Base-by-base conservation (phyloP, 2,797 vertebrate genomes). In the Propithecus perrieri region DNA sequence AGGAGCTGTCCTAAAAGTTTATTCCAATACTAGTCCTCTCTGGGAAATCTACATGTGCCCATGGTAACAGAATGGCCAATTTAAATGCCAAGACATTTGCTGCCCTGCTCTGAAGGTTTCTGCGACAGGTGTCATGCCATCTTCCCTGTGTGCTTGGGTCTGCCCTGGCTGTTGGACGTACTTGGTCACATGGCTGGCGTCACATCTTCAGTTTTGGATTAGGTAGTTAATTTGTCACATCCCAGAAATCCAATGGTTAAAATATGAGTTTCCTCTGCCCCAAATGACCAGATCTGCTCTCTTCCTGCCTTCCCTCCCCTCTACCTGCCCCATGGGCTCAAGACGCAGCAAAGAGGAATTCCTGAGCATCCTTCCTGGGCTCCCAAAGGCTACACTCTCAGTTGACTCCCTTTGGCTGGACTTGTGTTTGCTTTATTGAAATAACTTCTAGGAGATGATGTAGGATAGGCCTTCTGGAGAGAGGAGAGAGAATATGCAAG, bases 161-260 rank as follows among this genome's bases (percentile, higher is more conserved):
- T 3, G 20, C 30, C 0, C 8, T 41, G 53, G 2, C 1, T 11
- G 18, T 12, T 26, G 35, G 43, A 1, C 2, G 11, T 0, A 4
- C 35, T 33, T 11, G 30, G 10, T 28, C 20, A 1, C 4, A 8
- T 24, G 46, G 1, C n/a, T 22, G 26, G 20, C 10, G 11, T 30
- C 26, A 20, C 5, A 11, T 0, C 30, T 59, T 78, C 22, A 9
- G 11, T 43, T 76, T 69, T 78, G 57, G 26, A 69, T 72, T 43
- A 74, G 24, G 30, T 72, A 28, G 24, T 50, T 91, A 53, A 81
- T 50, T 79, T 41, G 4, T 69, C 69, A 35, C 4, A 57, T 38
- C 4, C 63, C 28, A 38, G 57, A 33, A 78, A 71, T 61, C 53
- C 50, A 26, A 0, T 41, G 48, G 63, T 48, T 91, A 71, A 83